Percentiles rank a stretch among this genome's conserved stretches.
Conservation (phyloP, 2,888 invertebrate species). For the Oligia strigilis region DNA sequence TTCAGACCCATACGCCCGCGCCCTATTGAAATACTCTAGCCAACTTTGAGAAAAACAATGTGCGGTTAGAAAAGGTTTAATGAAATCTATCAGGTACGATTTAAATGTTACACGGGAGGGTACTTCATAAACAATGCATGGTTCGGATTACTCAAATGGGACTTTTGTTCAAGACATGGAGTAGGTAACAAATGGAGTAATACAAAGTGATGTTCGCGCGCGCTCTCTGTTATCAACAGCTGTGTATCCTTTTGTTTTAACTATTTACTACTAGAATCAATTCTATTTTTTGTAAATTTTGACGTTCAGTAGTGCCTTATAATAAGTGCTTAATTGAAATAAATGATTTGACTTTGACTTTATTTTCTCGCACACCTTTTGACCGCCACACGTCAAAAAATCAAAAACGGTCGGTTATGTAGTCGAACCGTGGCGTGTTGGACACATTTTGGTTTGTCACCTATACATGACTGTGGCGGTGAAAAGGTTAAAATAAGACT, state of each 20-base stretch:
- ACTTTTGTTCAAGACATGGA: constrained; percentile 38
- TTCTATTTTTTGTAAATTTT: too few species aligned
- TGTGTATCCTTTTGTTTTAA: not conserved
- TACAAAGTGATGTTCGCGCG: not conserved
- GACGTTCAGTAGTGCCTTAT: too few species aligned
- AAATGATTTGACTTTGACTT: too few species aligned
- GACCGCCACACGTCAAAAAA: too few species aligned
- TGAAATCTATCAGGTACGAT: constrained; percentile 64
- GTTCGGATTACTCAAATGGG: constrained; percentile 53
- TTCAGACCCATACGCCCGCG: not conserved
- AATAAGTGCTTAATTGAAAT: too few species aligned
- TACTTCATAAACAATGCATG: constrained; percentile 67
- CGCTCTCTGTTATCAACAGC: not conserved
- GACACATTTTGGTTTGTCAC: too few species aligned
- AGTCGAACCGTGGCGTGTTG: too few species aligned
- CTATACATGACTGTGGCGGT: too few species aligned
- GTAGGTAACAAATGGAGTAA: constrained; percentile 15
- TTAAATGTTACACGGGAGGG: constrained; percentile 57
- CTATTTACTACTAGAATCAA: too few species aligned
- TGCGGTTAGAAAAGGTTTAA: constrained; percentile 59
- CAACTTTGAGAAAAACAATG: constrained; percentile 60
- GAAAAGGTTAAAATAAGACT: not conserved
- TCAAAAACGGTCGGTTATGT: too few species aligned
- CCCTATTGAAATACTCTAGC: constrained; percentile 61
- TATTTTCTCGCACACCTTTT: not conserved